phyloP scores from a whole-genome alignment of 2,797 vertebrate genomes.

The Apogon talboti region DNA sequence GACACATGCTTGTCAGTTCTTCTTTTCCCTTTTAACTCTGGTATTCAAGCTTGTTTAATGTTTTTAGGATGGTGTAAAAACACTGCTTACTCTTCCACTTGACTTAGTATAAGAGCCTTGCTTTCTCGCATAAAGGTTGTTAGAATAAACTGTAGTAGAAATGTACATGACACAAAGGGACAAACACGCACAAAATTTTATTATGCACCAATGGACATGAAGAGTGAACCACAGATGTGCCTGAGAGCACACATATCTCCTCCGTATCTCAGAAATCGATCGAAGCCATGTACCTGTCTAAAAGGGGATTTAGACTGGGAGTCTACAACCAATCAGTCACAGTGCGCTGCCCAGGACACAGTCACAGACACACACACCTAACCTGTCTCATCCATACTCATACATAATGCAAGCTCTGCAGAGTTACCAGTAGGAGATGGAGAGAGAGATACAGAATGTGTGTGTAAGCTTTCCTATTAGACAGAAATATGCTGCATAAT shows the following conservation, averaged over 20 bases:
- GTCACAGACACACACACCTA: slow-evolving; percentile 4
- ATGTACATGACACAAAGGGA: slow-evolving; percentile 1
- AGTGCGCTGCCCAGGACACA: slow-evolving; percentile 46
- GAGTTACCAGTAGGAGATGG: slow-evolving; percentile 21
- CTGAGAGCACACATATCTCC: slow-evolving; percentile 52
- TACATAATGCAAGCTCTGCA: slow-evolving; percentile 63
- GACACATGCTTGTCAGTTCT: too few species aligned
- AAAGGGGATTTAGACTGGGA: slow-evolving; percentile 56
- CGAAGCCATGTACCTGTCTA: slow-evolving; percentile 64
- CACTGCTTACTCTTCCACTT: background rate
- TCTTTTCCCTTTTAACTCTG: background rate
- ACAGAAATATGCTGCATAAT: slow-evolving; percentile 40
- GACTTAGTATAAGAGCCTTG: slow-evolving; percentile 1
- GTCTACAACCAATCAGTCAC: slow-evolving; percentile 55
- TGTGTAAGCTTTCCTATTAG: slow-evolving; percentile 5
- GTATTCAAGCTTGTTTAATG: slow-evolving; percentile 5
- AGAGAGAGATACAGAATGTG: slow-evolving; percentile 1
- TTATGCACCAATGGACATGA: slow-evolving; percentile 28
- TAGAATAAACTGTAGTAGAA: slow-evolving; percentile 25
- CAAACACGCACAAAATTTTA: slow-evolving; percentile 28
- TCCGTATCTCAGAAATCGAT: slow-evolving; percentile 50
- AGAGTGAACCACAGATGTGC: slow-evolving; percentile 40
- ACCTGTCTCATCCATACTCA: slow-evolving; percentile 45
- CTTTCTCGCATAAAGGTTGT: slow-evolving; percentile 24
- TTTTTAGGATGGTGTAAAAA: background rate